Base-by-base conservation (phyloP, 2,113 vertebrate species). In the Psephotus haematonotus region DNA sequence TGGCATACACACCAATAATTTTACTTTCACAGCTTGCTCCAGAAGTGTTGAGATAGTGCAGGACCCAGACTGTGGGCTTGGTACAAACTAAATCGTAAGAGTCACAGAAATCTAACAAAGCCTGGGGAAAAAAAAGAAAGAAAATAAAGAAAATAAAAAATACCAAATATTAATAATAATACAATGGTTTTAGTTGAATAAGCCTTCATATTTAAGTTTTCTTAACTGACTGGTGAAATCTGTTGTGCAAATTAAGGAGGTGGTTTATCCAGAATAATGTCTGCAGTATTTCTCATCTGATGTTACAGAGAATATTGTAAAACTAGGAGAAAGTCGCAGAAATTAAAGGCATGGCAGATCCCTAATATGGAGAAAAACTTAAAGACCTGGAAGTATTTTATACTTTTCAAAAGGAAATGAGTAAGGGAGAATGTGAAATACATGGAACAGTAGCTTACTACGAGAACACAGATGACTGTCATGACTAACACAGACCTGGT, bases 21-120 rank as follows among this genome's bases (percentile, higher is more conserved):
- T 97, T 98, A 93, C 97, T 98, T 94, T 98, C 97, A 90, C 97
- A 98, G 95, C 98, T 98, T 76, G 96, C 96, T 84, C 97, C 98
- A 74, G 96, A 98, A 69, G 97, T 98, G 86, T 85, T 98, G 64
- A 98, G 97, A 84, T 98, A 98, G 90, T 98, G 97, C 35, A 98
- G 93, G 74, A 98, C 97, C 98, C 98, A 98, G 69, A 98, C 98
- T 17, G 97, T 97, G 57, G 98, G 98, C 67, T 98, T 97, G 81
- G 94, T 97, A 81, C 98, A 98, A 88, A 98, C 92, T 72, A 98
- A 97, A 67, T 97, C 53, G 25, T 98, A 98, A 3, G 98, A 98
- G 84, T 97, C 86, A 37, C 98, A 98, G 81, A 98, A 98, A 88
- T 98, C 98, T 94, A 97, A 75, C 62, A 98, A 97, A 91, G 95